These are phyloP conservation scores for Drosophila diplacantha DNA, from an alignment of 2,888 invertebrate species.

Conservation along the genomic window DNA sequence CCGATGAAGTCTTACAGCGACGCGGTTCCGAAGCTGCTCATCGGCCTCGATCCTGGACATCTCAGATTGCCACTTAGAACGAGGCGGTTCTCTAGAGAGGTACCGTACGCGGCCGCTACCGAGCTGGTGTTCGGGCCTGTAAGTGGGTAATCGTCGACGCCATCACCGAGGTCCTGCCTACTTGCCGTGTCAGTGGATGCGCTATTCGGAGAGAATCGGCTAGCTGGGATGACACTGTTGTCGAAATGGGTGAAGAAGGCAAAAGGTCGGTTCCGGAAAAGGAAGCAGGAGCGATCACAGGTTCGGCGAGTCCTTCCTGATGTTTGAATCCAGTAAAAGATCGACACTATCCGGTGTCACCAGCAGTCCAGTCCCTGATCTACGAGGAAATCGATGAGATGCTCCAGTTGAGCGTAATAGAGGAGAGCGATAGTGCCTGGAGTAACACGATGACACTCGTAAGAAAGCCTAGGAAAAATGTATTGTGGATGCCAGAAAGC, in stretches of 20 bases:
- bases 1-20: too few relatives aligned
- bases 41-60: too few relatives aligned
- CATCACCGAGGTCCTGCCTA: too few relatives aligned
- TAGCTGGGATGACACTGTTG: neutral
- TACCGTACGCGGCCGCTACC: too few relatives aligned
- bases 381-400: constrained; percentile 8
- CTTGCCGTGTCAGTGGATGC: too few relatives aligned
- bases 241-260: neutral
- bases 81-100: too few relatives aligned
- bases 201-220: neutral
- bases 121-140: too few relatives aligned
- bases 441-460: neutral
- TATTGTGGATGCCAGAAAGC: neutral
- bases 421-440: neutral
- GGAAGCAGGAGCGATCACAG: neutral
- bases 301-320: too few relatives aligned
- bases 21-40: too few relatives aligned
- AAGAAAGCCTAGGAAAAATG: neutral
- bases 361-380: neutral
- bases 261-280: neutral
- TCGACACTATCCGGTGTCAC: neutral
- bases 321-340: too few relatives aligned
- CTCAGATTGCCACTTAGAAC: too few relatives aligned
- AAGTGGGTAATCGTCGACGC: too few relatives aligned
- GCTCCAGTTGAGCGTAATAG: constrained; percentile 2